These are phyloP conservation scores for Menidia menidia DNA, from an alignment of 2,797 vertebrate species.

Conservation along the genomic window DNA sequence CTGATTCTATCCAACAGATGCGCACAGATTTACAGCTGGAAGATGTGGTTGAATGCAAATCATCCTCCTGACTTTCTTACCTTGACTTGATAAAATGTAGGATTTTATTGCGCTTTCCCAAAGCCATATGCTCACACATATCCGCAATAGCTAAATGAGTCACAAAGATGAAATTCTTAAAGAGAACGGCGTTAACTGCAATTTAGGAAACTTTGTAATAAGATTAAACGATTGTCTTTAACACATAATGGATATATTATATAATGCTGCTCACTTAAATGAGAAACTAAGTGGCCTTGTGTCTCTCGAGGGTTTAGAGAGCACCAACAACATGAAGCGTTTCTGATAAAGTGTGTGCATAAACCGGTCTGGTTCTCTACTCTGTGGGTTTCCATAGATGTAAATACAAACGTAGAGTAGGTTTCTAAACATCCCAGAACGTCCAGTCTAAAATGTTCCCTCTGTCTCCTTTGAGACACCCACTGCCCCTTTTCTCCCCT, in stretches of 20 bases:
- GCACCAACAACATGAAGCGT: slow-evolving; percentile 38
- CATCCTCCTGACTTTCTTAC: slow-evolving; percentile 32
- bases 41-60: slow-evolving; percentile 55
- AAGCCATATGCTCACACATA: slow-evolving; percentile 51
- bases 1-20: slow-evolving; percentile 33
- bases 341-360: slow-evolving; percentile 52
- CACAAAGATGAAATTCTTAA: slow-evolving; percentile 19
- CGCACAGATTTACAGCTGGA: slow-evolving; percentile 34
- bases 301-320: slow-evolving; percentile 36
- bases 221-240: slow-evolving; percentile 47
- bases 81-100: slow-evolving; percentile 38
- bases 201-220: slow-evolving; percentile 38
- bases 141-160: slow-evolving; percentile 32
- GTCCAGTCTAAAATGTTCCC: slow-evolving; percentile 54
- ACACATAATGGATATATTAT: slow-evolving; percentile 40
- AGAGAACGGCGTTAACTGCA: slow-evolving; percentile 7
- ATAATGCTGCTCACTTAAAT: slow-evolving; percentile 33
- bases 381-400: slow-evolving; percentile 21
- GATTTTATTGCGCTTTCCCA: slow-evolving; percentile 47
- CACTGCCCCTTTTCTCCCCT: slow-evolving; percentile 15
- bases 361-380: slow-evolving; percentile 38
- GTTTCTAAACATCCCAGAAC: slow-evolving; percentile 35
- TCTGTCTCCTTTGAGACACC: slow-evolving; percentile 47
- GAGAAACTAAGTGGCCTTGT: slow-evolving; percentile 12
- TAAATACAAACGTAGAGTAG: slow-evolving; percentile 14